phyloP scores from a whole-genome alignment of 2,113 vertebrate species.

The Macrotis lagotis region DNA sequence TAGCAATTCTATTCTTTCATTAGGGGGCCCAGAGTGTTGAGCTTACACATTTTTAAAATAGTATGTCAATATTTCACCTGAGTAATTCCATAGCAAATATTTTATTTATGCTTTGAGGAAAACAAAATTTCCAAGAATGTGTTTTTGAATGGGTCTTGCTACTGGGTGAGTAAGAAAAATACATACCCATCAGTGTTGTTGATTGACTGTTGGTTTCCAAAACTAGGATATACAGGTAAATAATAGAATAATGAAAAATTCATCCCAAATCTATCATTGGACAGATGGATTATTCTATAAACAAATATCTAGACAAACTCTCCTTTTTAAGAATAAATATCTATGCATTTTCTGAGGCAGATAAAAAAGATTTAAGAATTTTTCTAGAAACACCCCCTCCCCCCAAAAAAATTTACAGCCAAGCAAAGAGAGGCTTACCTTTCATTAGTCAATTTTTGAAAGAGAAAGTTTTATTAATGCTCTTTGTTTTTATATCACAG shows the following conservation, averaged over 20 bases:
- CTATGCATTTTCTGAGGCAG: conserved; percentile 42
- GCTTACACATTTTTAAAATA: conserved; percentile 23
- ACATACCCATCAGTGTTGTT: conserved; percentile 64
- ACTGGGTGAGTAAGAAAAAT: conserved; percentile 72
- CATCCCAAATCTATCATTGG: conserved; percentile 69
- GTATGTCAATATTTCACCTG: conserved; percentile 19
- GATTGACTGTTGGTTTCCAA: conserved; percentile 69
- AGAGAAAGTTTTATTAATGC: neutral
- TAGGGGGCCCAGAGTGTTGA: conserved; percentile 34
- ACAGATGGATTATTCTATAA: conserved; percentile 71
- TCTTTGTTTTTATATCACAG: neutral
- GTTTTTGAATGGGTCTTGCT: conserved; percentile 69
- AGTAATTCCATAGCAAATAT: conserved; percentile 54
- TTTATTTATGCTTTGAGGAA: conserved; percentile 66
- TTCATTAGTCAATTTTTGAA: neutral
- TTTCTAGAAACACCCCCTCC: neutral
- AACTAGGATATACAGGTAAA: conserved; percentile 62
- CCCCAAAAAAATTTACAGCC: neutral
- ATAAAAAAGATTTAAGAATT: conserved; percentile 28
- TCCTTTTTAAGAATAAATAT: conserved; percentile 60
- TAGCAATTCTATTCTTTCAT: conserved; percentile 2
- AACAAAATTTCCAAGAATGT: conserved; percentile 69
- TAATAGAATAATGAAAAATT: conserved; percentile 45
- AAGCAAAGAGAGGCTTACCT: neutral
- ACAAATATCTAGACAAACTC: conserved; percentile 67